Evolutionary conservation across 2,113 vertebrate genomes (phyloP).

Genomic region (Labeo catla): DNA sequence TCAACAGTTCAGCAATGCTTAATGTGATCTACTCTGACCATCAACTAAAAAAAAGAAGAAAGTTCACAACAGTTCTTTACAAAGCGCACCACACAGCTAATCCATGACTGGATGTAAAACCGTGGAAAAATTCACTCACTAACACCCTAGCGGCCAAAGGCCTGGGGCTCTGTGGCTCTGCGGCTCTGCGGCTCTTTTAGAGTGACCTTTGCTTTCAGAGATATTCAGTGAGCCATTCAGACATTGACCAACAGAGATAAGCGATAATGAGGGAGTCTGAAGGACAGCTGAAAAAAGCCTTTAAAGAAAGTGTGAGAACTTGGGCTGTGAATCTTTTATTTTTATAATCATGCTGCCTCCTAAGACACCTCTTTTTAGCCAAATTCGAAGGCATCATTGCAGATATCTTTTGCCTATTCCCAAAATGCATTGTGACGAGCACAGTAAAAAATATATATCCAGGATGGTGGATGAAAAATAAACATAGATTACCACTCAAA

Average conservation of each 20-base stretch:
- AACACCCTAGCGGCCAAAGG: neutral
- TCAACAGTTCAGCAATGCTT: neutral
- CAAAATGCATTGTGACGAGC: neutral
- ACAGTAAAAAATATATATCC: neutral
- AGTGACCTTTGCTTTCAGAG: conserved; percentile 38
- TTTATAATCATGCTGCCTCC: neutral
- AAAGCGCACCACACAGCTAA: neutral
- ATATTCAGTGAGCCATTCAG: conserved; percentile 27
- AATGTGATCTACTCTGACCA: neutral
- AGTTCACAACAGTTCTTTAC: conserved; percentile 6
- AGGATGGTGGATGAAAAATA: neutral
- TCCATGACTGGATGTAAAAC: neutral
- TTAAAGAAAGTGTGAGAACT: conserved; percentile 27
- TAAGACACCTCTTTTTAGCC: neutral
- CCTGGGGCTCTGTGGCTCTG: neutral
- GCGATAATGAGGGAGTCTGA: conserved; percentile 41
- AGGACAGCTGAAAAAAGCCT: conserved; percentile 17
- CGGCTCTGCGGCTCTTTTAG: neutral
- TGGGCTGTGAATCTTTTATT: conserved; percentile 6
- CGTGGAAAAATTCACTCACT: neutral
- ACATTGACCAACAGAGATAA: conserved; percentile 41
- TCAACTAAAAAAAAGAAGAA: neutral
- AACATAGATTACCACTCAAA: too few relatives aligned
- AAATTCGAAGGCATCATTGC: neutral
- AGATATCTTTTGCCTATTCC: neutral